Conservation (phyloP, 2,888 invertebrate species). For the Ecdyonurus torrentis region DNA sequence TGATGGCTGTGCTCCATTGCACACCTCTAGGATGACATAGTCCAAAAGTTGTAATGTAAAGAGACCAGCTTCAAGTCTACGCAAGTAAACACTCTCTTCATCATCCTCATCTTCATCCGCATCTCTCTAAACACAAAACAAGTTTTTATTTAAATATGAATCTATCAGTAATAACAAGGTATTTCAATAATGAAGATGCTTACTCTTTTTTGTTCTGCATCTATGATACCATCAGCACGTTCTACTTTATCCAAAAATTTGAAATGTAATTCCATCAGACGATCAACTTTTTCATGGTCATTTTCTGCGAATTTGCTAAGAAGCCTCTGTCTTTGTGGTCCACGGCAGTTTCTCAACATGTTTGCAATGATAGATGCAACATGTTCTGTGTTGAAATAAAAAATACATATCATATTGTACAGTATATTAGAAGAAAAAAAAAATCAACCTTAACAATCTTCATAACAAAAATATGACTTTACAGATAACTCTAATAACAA, state of each 20-base stretch:
- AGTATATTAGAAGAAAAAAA: conserved; percentile 7
- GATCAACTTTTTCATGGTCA: conserved; percentile 95
- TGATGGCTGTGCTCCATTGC: conserved; percentile 42
- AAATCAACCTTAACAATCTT: conserved; percentile 3
- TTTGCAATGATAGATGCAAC: conserved; percentile 85
- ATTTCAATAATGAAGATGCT: too few relatives aligned
- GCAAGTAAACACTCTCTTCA: conserved; percentile 75
- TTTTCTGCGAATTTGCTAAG: conserved; percentile 94
- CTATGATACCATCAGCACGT: conserved; percentile 59
- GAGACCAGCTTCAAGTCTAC: conserved; percentile 82
- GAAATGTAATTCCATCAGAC: conserved; percentile 89
- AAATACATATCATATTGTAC: not conserved
- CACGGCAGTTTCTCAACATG: conserved; percentile 82
- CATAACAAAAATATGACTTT: not conserved
- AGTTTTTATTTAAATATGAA: not conserved
- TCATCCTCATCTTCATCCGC: conserved; percentile 48
- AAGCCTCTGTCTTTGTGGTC: conserved; percentile 75
- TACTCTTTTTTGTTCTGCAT: conserved; percentile 22
- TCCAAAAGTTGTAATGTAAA: conserved; percentile 92
- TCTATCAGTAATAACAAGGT: too few relatives aligned
- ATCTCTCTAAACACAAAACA: conserved; percentile 6
- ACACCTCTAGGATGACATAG: conserved; percentile 68
- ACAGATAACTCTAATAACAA: conserved; percentile 1
- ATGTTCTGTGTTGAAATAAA: conserved; percentile 45
- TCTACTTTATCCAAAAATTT: conserved; percentile 92